Evolutionary conservation across 2,797 vertebrate species (phyloP), one percentile per base, ranked within the genome.

Genomic region (Eulemur rubriventer): DNA sequence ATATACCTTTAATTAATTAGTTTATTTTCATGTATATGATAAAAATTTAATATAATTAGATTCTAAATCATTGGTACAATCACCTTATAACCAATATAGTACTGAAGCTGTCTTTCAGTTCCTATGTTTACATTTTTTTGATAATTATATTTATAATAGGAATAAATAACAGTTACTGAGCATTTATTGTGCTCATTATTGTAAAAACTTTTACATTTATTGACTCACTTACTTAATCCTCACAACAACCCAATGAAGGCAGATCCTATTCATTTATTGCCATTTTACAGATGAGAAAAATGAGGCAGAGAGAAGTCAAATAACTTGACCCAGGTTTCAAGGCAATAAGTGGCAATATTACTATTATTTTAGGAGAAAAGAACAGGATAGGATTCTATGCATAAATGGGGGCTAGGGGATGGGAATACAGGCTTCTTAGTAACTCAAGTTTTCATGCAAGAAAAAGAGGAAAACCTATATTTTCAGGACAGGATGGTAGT

Each of bases 1-100:
- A 67, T 43, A 50, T 9, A 33, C 12, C 8, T 80, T 85, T 55
- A 43, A 50, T 57, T 96, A 65, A 41, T 76, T 69, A 38, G n/a
- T 65, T 82, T 95, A 69, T 69, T 28, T 92, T 90, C 13, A 35
- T 59, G 1, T 50, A 28, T 65, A 26, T 61, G 33, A 87, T 89
- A 50, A 93, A 91, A 78, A 52, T 69, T 70, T 80, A 50, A 75
- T 79, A 63, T 33, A 69, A 83, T 92, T 87, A 67, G 73, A 93
- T 89, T 92, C 24, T 84, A 43, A 6, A 22, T 83, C 9, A 65
- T 86, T 89, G 8, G 7, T 61, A 67, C 48, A 3, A 61, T 90
- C 22, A 87, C 16, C 20, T 72, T 65, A 69, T 81, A 80, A 84
- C 20, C 57, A 88, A 38, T 0, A 83, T 24, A 81, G 18, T 46